These are phyloP conservation scores for Gobiocypris rarus DNA, from an alignment of 2,113 vertebrate species.

Conservation along the genomic window DNA sequence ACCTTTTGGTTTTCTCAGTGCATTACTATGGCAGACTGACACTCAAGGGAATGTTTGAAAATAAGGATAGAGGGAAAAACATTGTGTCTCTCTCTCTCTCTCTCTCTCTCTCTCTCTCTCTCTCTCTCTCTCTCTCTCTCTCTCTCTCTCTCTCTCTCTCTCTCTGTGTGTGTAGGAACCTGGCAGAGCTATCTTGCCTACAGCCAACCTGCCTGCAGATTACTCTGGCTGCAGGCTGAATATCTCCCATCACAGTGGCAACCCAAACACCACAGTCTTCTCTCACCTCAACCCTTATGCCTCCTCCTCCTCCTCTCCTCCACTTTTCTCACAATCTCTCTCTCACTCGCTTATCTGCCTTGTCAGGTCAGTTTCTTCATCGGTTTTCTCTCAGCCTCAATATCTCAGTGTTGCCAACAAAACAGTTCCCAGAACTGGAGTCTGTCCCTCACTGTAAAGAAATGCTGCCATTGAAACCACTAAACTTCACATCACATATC, in stretches of 20 bases:
- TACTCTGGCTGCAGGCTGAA: conserved; percentile 41
- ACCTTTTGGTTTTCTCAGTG: conserved; percentile 19
- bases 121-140: too few species aligned
- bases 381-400: conserved; percentile 43
- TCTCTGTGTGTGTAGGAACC: conserved; percentile 22
- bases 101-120: too few species aligned
- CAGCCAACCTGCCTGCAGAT: conserved; percentile 51
- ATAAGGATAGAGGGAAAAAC: conserved; percentile 29
- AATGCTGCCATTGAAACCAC: conserved; percentile 2
- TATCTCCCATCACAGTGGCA: conserved; percentile 48
- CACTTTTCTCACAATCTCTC: conserved; percentile 28
- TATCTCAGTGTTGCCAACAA: conserved; percentile 39
- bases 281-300: conserved; percentile 14
- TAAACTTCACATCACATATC: conserved; percentile 2
- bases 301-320: conserved; percentile 15
- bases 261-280: conserved; percentile 34
- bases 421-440: conserved; percentile 19
- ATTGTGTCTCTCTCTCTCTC: too few species aligned
- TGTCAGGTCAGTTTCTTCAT: conserved; percentile 49
- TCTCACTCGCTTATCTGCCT: conserved; percentile 25
- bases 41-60: conserved; percentile 35
- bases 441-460: conserved; percentile 29
- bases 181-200: conserved; percentile 47
- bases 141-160: too few species aligned
- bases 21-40: conserved; percentile 37